These are phyloP conservation scores for Morelia viridis DNA, from an alignment of 2,797 vertebrate species.

Conservation along the genomic window DNA sequence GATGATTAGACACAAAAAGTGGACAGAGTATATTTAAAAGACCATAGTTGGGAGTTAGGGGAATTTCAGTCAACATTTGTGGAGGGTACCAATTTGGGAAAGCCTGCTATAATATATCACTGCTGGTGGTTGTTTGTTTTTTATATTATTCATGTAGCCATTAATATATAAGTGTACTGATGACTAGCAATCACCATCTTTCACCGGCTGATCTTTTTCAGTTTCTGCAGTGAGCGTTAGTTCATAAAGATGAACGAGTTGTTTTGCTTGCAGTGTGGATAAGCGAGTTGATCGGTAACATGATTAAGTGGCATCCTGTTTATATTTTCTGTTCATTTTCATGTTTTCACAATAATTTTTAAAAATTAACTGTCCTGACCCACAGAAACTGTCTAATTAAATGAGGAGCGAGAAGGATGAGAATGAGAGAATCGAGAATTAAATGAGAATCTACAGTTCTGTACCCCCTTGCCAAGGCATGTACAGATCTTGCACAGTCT, in stretches of 20 bases:
- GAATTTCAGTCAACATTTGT: background rate
- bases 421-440: too few species aligned
- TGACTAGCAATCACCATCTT: background rate
- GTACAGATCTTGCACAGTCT: background rate
- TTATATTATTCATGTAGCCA: background rate
- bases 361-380: background rate
- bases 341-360: background rate
- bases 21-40: background rate
- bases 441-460: background rate
- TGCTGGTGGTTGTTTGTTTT: background rate
- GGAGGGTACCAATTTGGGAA: background rate
- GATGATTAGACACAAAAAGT: background rate
- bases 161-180: background rate
- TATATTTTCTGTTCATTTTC: background rate
- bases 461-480: too few species aligned
- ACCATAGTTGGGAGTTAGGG: background rate
- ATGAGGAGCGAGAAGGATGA: background rate
- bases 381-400: background rate
- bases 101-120: background rate
- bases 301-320: background rate
- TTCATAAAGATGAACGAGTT: background rate
- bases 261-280: background rate
- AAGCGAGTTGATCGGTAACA: background rate
- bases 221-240: conserved; percentile 16
- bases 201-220: background rate